Evolutionary conservation across 1,140 invertebrate genomes (phyloP).

Genomic region (Drosophila yakuba): DNA sequence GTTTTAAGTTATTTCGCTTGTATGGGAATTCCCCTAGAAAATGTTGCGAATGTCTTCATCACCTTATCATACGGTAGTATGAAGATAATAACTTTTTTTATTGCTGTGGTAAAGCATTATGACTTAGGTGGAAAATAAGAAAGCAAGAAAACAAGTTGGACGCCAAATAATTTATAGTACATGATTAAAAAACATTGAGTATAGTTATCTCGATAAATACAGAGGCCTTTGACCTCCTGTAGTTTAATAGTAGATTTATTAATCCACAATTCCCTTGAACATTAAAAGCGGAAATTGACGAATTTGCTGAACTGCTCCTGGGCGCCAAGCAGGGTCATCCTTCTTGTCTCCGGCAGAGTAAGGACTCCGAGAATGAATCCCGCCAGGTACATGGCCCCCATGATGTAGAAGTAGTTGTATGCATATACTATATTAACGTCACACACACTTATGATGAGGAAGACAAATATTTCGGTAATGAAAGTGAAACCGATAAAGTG

Average conservation of each 20-base stretch:
- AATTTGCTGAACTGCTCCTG: slow-evolving; percentile 55
- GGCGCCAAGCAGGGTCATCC: slow-evolving; percentile 55
- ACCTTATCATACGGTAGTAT: slow-evolving; percentile 1
- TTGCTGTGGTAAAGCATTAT: neutral
- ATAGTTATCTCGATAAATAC: neutral
- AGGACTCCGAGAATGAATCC: slow-evolving; percentile 36
- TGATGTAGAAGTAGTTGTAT: slow-evolving; percentile 42
- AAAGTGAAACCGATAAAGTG: slow-evolving; percentile 56
- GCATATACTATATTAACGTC: neutral
- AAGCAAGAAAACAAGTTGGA: neutral
- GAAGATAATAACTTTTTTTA: neutral
- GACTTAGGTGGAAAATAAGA: neutral
- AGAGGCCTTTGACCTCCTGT: neutral
- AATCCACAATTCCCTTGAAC: too few relatives aligned
- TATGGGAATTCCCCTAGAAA: too few relatives aligned
- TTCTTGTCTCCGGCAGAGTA: slow-evolving; percentile 65
- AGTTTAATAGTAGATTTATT: neutral
- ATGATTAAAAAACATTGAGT: neutral
- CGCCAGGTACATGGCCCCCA: slow-evolving; percentile 48
- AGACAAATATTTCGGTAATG: slow-evolving; percentile 57
- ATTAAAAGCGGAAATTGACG: slow-evolving; percentile 21
- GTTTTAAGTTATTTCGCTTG: too few relatives aligned
- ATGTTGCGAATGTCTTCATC: too few relatives aligned
- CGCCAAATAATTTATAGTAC: neutral
- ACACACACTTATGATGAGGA: slow-evolving; percentile 32